Evolutionary conservation across 2,888 invertebrate species (phyloP), one percentile per base, ranked within the genome.

Genomic region (Rugalucina vietnamica): DNA sequence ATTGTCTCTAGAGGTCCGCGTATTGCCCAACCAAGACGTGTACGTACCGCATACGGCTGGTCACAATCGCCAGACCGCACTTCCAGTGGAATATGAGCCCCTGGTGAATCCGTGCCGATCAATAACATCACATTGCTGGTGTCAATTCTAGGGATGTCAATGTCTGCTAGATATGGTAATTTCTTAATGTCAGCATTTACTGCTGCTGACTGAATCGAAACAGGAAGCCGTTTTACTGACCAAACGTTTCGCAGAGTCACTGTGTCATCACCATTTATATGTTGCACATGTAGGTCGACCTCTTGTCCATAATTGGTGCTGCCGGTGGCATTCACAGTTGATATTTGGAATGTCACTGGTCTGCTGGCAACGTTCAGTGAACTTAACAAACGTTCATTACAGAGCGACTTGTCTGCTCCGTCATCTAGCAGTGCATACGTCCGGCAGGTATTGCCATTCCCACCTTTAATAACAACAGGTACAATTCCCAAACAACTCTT

Each of bases 141-240:
- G 34, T 60, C 34, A 5, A 78, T 57, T 32, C 37, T 21, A 24
- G 69, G 50, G 5, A 75, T 21, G 12, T 75, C 43, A 21, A 75
- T 24, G 36, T 65, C 69, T 18, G 50, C 5, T 24, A 81, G 39
- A 34, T 81, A 39, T n/a, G 71, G 76, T 27, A 72, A 39, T n/a
- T 71, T 76, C 1, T 24, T 12, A 8, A 81, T 1, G 24, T 81
- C 76, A 18, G 4, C 60, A 27, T 27, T 71, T 24, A 29, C 70
- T 12, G 57, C 76, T 12, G 76, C 76, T 3, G 76, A 81, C 21
- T 49, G 24, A n/a, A 39, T 54, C 21, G 81, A 76, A 3, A 77
- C 77, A 18, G 81, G 77, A n/a, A 72, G 65, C 14, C 24, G 54
- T 34, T 49, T 77, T 27, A 81, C 77, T 24, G 77, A 77, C 81